Base-by-base conservation (phyloP, 2,888 invertebrate genomes). In the Salticus scenicus region DNA sequence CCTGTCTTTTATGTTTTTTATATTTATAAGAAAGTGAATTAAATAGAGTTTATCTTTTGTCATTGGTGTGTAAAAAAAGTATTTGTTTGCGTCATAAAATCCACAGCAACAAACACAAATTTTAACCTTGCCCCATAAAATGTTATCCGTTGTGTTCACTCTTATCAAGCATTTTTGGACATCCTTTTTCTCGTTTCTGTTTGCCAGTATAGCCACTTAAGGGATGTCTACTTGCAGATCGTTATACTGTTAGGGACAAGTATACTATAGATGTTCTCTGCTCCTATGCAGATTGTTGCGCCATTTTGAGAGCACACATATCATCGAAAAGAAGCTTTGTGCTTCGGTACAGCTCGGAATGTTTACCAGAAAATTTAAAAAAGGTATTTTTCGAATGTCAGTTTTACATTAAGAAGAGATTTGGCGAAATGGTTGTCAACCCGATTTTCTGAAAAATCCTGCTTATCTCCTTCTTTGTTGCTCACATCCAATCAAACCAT, bases 81-180 rank as follows among this genome's bases (percentile, higher is more conserved):
- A 47, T 72, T 57, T 63, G 57, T 64, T 64, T 81, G 75, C 74
- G 75, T 81, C 75, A 81, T 80, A 73, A 80, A 80, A 73, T 80
- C 66, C 79, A 20, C 37, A 47, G 66, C 66, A 80, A 74, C 42
- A 66, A 74, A 74, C 74, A 80, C 73, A 80, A 80, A 73, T 69
- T 33, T 28, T 33, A 73, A 41, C 37, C 69, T 51, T 71, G 27
- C 72, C 20, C 64, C 81, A 69, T 81, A 81, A 81, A 81, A 75
- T 41, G n/a, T 28, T 42, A 27, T 20, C 12, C 66, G 70, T 69
- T 81, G 81, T 81, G 66, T 31, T 80, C 73, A 33, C 24, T 31
- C 67, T 17, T 81, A 67, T 81, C 74, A 69, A 70, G 75, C 75
- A n/a, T 67, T 63, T 33, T 71, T 79, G 70, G 64, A 14, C 64